Evolutionary conservation across 1,140 invertebrate genomes (phyloP).

Genomic region (Dolichoris vasculosae): DNA sequence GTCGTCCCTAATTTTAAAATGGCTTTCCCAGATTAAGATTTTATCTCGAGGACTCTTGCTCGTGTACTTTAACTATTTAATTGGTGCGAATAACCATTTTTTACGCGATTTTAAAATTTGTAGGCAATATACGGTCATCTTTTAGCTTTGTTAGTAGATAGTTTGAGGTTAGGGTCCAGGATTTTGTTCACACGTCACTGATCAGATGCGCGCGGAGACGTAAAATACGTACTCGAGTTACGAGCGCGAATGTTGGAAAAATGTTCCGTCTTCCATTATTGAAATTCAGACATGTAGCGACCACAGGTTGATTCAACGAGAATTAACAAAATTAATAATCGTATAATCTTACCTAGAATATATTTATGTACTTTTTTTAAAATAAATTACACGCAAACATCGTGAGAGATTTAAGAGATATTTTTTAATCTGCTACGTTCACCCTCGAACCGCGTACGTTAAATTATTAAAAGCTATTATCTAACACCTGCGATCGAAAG

Average conservation of each 20-base stretch:
- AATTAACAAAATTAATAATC: background rate
- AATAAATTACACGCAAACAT: background rate
- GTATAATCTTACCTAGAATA: background rate
- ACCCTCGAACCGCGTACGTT: background rate
- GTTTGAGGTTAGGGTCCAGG: background rate
- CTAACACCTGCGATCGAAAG: background rate
- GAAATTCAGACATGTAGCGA: background rate
- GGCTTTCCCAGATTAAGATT: background rate
- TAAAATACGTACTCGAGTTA: background rate
- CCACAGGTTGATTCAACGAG: background rate
- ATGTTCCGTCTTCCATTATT: background rate
- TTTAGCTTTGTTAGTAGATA: background rate
- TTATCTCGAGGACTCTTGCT: background rate
- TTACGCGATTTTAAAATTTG: background rate
- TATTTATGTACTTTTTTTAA: too few relatives aligned
- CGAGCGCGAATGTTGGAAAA: background rate
- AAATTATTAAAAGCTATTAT: background rate
- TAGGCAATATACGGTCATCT: background rate
- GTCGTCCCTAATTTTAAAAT: background rate
- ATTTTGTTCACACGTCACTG: slow-evolving; percentile 8
- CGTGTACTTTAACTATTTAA: background rate
- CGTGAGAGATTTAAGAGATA: background rate
- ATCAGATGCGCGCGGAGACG: background rate
- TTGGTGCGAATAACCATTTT: background rate
- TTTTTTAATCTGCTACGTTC: too few relatives aligned